A percentile compares a stretch with the other conserved stretches of the same genome.
phyloP scores from a whole-genome alignment of 2,113 vertebrate species.

The Hippocampus barbouri region DNA sequence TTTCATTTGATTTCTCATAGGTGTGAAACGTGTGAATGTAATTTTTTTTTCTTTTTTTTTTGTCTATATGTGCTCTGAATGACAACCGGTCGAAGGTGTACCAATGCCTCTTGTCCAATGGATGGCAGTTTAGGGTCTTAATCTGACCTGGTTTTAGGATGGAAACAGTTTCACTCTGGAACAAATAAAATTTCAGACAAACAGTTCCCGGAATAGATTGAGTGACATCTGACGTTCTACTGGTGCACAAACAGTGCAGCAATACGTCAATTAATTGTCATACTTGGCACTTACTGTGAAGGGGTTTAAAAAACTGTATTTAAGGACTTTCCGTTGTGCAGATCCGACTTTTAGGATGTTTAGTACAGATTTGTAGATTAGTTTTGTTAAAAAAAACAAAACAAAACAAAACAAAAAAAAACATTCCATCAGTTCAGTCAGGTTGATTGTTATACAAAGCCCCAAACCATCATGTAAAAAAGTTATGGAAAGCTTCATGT shows the following conservation, averaged over 20 bases:
- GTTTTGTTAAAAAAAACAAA: constrained; percentile 20
- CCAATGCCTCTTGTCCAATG: no score
- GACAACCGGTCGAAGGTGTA: no score
- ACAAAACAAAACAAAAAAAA: no score
- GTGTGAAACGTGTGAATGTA: no score
- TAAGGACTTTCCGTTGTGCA: background rate
- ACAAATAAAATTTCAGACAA: background rate
- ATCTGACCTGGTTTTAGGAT: background rate
- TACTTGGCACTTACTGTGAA: background rate
- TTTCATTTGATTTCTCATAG: no score
- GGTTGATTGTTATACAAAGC: constrained; percentile 16
- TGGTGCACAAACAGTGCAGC: background rate
- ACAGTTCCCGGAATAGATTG: background rate
- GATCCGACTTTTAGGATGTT: background rate
- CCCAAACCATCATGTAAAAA: constrained; percentile 17
- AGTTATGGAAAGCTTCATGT: constrained; percentile 13
- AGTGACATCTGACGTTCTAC: background rate
- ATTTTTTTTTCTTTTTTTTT: no score
- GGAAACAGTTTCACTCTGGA: no score
- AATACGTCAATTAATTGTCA: background rate
- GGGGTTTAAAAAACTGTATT: background rate
- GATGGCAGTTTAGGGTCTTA: no score
- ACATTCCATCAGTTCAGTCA: constrained; percentile 5
- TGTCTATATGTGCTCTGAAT: no score
- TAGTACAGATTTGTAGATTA: constrained; percentile 23